Percentiles rank a stretch among this genome's conserved stretches.
Evolutionary conservation across 2,888 invertebrate species (phyloP).

Genomic region (Malacosoma neustria): DNA sequence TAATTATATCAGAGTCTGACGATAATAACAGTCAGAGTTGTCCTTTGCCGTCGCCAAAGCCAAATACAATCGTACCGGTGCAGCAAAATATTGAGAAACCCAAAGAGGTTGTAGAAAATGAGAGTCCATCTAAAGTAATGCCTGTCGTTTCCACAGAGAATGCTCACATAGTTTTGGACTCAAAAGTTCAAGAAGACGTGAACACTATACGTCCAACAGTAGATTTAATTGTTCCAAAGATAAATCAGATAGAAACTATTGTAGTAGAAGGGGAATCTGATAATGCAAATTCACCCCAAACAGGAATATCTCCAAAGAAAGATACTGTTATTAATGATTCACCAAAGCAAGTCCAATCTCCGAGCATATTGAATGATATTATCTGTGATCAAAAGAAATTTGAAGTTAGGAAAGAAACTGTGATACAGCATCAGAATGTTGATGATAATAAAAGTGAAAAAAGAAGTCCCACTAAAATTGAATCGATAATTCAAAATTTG

Average conservation of each 20-base stretch:
- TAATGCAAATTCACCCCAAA: slow-evolving; percentile 34
- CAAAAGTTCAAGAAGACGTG: slow-evolving; percentile 47
- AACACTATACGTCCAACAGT: slow-evolving; percentile 33
- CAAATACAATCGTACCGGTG: slow-evolving; percentile 35
- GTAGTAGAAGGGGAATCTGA: slow-evolving; percentile 60
- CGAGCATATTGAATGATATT: slow-evolving; percentile 36
- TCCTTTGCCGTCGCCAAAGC: slow-evolving; percentile 61
- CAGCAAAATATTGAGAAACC: slow-evolving; percentile 40
- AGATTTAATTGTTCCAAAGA: slow-evolving; percentile 47
- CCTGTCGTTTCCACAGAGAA: slow-evolving; percentile 60
- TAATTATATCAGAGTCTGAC: slow-evolving; percentile 65
- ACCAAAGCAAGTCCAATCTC: slow-evolving; percentile 43
- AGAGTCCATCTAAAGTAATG: slow-evolving; percentile 57
- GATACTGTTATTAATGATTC: slow-evolving; percentile 52
- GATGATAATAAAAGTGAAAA: slow-evolving; percentile 54
- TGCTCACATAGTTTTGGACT: slow-evolving; percentile 56
- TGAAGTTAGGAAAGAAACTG: slow-evolving; percentile 61
- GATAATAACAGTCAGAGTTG: slow-evolving; percentile 68
- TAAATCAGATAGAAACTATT: slow-evolving; percentile 55
- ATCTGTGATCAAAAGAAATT: slow-evolving; percentile 42
- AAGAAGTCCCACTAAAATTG: slow-evolving; percentile 56
- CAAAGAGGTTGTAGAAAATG: slow-evolving; percentile 49
- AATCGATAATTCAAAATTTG: slow-evolving; percentile 50
- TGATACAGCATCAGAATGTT: slow-evolving; percentile 55
- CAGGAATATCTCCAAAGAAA: slow-evolving; percentile 43